Conservation (phyloP, 2,888 invertebrate genomes). For the Archaeoteleia sp. region DNA sequence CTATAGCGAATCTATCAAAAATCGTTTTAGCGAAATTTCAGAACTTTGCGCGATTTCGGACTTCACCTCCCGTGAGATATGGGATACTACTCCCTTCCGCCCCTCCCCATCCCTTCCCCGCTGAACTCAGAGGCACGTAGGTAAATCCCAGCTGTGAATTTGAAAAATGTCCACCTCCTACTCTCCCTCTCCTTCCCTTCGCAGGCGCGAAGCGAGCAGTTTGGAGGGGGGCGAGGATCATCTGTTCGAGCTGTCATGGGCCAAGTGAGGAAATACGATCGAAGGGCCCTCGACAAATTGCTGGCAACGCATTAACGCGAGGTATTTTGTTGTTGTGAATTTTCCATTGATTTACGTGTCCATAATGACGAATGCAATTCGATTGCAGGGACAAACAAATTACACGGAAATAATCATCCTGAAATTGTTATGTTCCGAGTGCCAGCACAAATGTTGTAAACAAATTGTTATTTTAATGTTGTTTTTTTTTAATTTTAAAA, state of each 20-base stretch:
- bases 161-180: constrained; percentile 60
- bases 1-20: constrained; percentile 50
- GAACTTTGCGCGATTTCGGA: constrained; percentile 53
- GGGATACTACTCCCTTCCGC: no score
- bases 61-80: constrained; percentile 52
- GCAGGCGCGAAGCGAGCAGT: constrained; percentile 50
- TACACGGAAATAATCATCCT: no score
- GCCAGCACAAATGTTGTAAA: no score
- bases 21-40: constrained; percentile 48
- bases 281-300: constrained; percentile 36
- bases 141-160: constrained; percentile 63
- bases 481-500: no score
- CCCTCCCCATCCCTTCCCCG: constrained; percentile 13
- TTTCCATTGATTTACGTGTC: constrained; percentile 26
- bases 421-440: not conserved
- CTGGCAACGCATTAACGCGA: constrained; percentile 24
- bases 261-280: constrained; percentile 37
- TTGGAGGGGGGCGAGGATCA: constrained; percentile 36
- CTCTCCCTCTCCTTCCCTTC: constrained; percentile 27
- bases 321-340: constrained; percentile 25
- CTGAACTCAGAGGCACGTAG: constrained; percentile 50
- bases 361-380: not conserved
- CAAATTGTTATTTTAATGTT: no score
- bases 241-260: constrained; percentile 42
- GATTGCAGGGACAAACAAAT: no score